phyloP scores from a whole-genome alignment of 2,797 vertebrate genomes.

The Helarctos malayanus region DNA sequence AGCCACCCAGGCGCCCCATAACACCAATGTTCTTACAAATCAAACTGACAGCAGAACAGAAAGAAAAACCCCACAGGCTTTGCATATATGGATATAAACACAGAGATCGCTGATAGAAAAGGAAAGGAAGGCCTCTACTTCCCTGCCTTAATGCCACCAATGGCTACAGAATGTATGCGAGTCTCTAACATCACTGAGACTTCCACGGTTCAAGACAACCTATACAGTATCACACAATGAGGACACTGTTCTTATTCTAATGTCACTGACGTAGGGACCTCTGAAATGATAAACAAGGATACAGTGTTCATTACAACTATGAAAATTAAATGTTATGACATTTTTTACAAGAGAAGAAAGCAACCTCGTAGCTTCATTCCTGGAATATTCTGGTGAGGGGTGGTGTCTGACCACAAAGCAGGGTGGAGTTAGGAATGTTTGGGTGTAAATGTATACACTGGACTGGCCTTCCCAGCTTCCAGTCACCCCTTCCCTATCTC shows the following conservation, averaged over 20 bases:
- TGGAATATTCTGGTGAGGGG: neutral
- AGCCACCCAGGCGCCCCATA: neutral
- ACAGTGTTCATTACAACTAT: neutral
- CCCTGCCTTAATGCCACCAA: neutral
- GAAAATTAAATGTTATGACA: neutral
- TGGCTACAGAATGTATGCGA: accelerated
- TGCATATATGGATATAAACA: neutral
- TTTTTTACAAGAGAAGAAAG: neutral
- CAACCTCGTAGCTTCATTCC: neutral
- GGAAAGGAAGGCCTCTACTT: neutral
- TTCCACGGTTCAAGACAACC: neutral
- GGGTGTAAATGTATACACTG: accelerated
- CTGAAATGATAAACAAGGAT: neutral
- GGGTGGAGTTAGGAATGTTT: neutral
- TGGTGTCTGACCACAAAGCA: neutral
- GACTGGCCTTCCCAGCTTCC: neutral
- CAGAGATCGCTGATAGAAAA: neutral
- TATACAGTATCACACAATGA: neutral
- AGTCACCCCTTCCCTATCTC: accelerated
- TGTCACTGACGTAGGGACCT: neutral
- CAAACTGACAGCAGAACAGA: neutral
- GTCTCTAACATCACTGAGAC: neutral
- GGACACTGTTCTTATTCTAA: neutral
- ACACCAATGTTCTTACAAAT: neutral
- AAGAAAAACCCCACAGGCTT: neutral